Evolutionary conservation across 2,888 invertebrate species (phyloP).

Genomic region (Noctua janthe): DNA sequence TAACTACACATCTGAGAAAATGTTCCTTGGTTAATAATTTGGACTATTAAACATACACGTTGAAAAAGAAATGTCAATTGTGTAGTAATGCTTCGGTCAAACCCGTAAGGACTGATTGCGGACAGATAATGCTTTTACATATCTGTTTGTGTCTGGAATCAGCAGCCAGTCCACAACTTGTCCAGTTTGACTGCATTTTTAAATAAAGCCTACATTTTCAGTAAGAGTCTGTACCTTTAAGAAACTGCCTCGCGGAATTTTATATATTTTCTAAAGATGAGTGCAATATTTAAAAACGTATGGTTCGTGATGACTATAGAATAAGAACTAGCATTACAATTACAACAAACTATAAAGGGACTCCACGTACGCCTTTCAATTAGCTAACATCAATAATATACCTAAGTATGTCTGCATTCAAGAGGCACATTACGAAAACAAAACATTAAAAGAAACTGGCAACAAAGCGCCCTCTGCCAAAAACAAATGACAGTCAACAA

Average conservation of each 20-base stretch:
- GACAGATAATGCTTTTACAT: not conserved
- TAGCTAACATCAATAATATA: conserved; percentile 72
- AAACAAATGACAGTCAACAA: conserved; percentile 6
- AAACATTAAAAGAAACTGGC: conserved; percentile 13
- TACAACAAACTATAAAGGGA: conserved; percentile 59
- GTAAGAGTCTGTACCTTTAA: not conserved
- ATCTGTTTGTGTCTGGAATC: not conserved
- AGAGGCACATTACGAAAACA: conserved; percentile 1
- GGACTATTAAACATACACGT: not conserved
- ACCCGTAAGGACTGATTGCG: not conserved
- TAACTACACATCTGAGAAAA: conserved; percentile 14
- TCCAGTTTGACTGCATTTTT: not conserved
- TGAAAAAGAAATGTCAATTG: not conserved
- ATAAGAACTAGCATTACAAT: conserved; percentile 49
- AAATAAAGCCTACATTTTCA: not conserved
- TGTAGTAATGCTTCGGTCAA: not conserved
- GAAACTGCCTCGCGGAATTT: conserved; percentile 33
- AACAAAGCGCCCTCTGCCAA: conserved; percentile 9
- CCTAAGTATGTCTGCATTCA: conserved; percentile 70
- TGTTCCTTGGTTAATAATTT: not conserved
- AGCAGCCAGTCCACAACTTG: not conserved
- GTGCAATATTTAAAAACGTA: conserved; percentile 52
- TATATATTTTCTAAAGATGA: conserved; percentile 18
- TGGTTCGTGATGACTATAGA: conserved; percentile 46
- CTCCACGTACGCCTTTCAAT: conserved; percentile 65